Conservation (phyloP, 1,140 invertebrate species). For the Bombus pyrosoma region DNA sequence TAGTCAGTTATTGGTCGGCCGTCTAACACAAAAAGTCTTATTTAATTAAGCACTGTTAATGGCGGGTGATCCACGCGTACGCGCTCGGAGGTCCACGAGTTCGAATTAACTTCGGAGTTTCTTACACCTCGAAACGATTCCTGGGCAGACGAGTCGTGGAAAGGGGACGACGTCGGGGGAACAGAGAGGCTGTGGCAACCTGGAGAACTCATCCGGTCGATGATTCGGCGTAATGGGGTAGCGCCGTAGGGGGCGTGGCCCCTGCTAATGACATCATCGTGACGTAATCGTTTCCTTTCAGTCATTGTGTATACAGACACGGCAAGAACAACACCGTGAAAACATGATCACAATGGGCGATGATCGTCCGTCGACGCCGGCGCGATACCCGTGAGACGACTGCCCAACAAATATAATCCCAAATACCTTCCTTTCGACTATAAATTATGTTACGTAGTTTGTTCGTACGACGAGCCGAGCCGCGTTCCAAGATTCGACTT, state of each 20-base stretch:
- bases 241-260: slow-evolving; percentile 76
- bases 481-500: not conserved
- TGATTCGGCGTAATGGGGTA: slow-evolving; percentile 80
- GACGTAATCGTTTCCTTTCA: slow-evolving; percentile 79
- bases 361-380: slow-evolving; percentile 37
- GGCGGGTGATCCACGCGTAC: slow-evolving; percentile 47
- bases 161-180: not conserved
- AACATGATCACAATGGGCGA: slow-evolving; percentile 61
- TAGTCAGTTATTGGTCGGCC: slow-evolving; percentile 14
- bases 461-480: too few species aligned
- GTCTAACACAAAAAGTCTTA: slow-evolving; percentile 49
- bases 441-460: too few species aligned
- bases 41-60: slow-evolving; percentile 64
- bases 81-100: slow-evolving; percentile 52
- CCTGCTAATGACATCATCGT: slow-evolving; percentile 80
- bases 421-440: not conserved
- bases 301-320: slow-evolving; percentile 56
- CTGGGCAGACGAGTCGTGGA: not conserved
- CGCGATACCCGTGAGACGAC: slow-evolving; percentile 51
- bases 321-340: slow-evolving; percentile 60
- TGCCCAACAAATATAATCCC: not conserved
- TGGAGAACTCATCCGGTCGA: slow-evolving; percentile 69
- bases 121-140: slow-evolving; percentile 49
- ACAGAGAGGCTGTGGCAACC: not conserved
- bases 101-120: slow-evolving; percentile 60